A percentile compares a stretch with the other conserved stretches of the same genome.
Evolutionary conservation across 2,113 vertebrate species (phyloP).

Genomic region (Poeciliopsis retropinna): DNA sequence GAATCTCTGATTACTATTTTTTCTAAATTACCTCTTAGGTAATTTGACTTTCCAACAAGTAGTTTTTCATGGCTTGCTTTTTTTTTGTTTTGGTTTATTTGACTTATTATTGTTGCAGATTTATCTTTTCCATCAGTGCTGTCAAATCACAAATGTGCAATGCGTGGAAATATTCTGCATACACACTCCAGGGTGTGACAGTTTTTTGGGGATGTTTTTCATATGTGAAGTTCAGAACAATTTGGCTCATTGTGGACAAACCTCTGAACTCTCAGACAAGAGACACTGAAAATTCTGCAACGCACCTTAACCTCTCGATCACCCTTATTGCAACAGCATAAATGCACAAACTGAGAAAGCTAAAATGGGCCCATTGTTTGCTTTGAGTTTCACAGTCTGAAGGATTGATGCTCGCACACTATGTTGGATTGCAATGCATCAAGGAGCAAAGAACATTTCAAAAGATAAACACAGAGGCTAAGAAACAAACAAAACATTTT

Average conservation of each 20-base stretch:
- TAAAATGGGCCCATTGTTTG: conserved; percentile 47
- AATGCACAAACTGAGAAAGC: conserved; percentile 24
- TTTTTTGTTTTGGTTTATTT: neutral
- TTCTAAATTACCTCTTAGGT: conserved; percentile 5
- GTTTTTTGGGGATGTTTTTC: conserved; percentile 68
- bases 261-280: conserved; percentile 59
- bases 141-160: conserved; percentile 21
- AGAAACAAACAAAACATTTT: conserved; percentile 59
- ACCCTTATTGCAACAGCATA: conserved; percentile 32
- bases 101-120: conserved; percentile 4
- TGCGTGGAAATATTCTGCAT: neutral
- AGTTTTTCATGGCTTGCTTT: conserved; percentile 14
- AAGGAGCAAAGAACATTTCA: conserved; percentile 54
- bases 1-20: neutral
- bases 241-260: conserved; percentile 60
- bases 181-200: conserved; percentile 19
- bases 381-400: conserved; percentile 51
- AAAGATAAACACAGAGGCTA: conserved; percentile 58
- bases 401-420: conserved; percentile 60
- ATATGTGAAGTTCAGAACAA: conserved; percentile 71
- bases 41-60: conserved; percentile 14
- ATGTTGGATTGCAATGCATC: conserved; percentile 41
- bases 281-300: conserved; percentile 30
- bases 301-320: conserved; percentile 41
- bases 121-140: conserved; percentile 15